Percentiles rank a stretch among this genome's conserved stretches.
These are phyloP conservation scores for Cephus sareptanus DNA, from an alignment of 2,888 invertebrate genomes.

Conservation along the genomic window DNA sequence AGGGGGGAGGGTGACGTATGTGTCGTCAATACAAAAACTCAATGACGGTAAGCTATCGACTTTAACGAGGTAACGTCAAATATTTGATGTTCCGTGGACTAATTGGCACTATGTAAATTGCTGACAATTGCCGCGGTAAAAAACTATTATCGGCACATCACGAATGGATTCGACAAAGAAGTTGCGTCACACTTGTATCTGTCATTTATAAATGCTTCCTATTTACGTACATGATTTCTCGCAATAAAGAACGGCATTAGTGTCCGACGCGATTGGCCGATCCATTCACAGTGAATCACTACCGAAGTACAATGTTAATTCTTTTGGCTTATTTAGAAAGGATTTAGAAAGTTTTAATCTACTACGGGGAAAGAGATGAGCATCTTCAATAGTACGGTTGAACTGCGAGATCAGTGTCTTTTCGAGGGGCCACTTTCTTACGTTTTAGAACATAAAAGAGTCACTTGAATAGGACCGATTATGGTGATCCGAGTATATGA, in stretches of 20 bases:
- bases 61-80: conserved; percentile 26
- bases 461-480: too few relatives aligned
- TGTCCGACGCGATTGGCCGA: too few relatives aligned
- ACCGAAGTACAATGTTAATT: background rate
- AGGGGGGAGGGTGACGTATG: too few relatives aligned
- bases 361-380: conserved; percentile 30
- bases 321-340: conserved; percentile 37
- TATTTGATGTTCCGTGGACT: conserved; percentile 23
- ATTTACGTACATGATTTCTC: too few relatives aligned
- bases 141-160: conserved; percentile 28
- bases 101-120: conserved; percentile 20
- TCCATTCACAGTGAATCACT: too few relatives aligned
- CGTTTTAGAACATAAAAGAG: too few relatives aligned
- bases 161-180: conserved; percentile 33
- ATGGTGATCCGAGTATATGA: too few relatives aligned
- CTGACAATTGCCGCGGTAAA: conserved; percentile 25
- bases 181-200: conserved; percentile 22
- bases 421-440: too few relatives aligned
- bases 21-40: too few relatives aligned
- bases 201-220: background rate
- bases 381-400: too few relatives aligned
- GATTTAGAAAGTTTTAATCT: conserved; percentile 52
- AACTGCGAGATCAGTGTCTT: too few relatives aligned
- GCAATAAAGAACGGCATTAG: too few relatives aligned
- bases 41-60: background rate